Conservation (phyloP, 1,140 invertebrate species). For the Helicoverpa zea region DNA sequence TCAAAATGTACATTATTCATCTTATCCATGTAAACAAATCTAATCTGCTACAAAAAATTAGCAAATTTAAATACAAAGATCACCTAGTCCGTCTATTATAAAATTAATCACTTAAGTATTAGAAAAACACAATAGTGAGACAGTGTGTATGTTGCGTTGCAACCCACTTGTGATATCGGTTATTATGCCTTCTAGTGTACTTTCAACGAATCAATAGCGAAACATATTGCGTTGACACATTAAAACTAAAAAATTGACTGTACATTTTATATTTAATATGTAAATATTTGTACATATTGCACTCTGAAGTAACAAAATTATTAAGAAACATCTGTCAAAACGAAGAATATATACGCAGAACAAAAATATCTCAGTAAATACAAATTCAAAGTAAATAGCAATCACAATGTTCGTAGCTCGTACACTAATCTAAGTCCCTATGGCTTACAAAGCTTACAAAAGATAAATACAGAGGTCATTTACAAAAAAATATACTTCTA, state of each 20-base stretch:
- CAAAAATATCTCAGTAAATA: conserved; percentile 79
- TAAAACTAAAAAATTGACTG: conserved; percentile 86
- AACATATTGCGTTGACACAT: conserved; percentile 84
- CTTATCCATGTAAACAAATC: conserved; percentile 85
- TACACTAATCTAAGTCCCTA: conserved; percentile 83
- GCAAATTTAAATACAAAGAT: conserved; percentile 86
- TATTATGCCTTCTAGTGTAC: conserved; percentile 84
- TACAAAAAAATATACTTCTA: conserved; percentile 86
- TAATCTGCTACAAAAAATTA: conserved; percentile 86
- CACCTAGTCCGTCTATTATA: conserved; percentile 84
- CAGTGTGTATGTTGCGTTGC: conserved; percentile 58
- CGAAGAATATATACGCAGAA: conserved; percentile 82
- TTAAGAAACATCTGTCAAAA: conserved; percentile 82
- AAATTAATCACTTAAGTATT: conserved; percentile 85
- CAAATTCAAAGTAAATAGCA: conserved; percentile 78
- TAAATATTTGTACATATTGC: conserved; percentile 87
- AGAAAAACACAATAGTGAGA: conserved; percentile 80
- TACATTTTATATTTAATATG: conserved; percentile 85
- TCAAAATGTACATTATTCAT: conserved; percentile 85
- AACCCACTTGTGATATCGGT: conserved; percentile 77
- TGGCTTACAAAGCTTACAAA: conserved; percentile 85
- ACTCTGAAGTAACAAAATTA: conserved; percentile 86
- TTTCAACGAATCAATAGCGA: conserved; percentile 81
- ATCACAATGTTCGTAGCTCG: conserved; percentile 85
- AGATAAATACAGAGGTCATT: conserved; percentile 86